Percentiles rank a stretch among this genome's conserved stretches.
Evolutionary conservation across 2,888 invertebrate species (phyloP).

Genomic region (Achlya flavicornis): DNA sequence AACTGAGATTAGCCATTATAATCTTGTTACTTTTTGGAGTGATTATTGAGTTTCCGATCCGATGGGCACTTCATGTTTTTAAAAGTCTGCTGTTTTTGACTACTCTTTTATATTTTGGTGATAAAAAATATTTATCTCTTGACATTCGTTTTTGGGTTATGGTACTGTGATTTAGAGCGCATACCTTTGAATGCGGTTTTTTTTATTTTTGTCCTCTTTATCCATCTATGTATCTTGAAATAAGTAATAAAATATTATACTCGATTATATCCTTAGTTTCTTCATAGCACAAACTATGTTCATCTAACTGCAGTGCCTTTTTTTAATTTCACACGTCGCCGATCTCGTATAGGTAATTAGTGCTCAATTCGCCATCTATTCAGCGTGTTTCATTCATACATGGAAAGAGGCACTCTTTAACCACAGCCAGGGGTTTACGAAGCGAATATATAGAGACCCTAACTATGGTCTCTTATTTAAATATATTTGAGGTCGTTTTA

Average conservation of each 20-base stretch:
- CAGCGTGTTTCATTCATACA: slow-evolving; percentile 57
- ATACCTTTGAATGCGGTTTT: neutral
- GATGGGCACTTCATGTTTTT: slow-evolving; percentile 28
- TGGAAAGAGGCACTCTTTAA: slow-evolving; percentile 59
- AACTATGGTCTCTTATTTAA: neutral
- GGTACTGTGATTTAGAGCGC: too few species aligned
- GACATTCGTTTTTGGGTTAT: too few species aligned
- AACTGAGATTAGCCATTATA: slow-evolving; percentile 67
- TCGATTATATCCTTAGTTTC: slow-evolving; percentile 1
- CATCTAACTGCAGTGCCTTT: slow-evolving; percentile 47
- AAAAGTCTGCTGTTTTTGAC: neutral
- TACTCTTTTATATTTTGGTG: neutral
- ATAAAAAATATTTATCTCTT: neutral
- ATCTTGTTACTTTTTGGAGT: slow-evolving; percentile 53
- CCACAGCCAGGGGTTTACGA: slow-evolving; percentile 22
- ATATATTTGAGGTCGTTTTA: neutral
- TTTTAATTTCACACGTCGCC: slow-evolving; percentile 80
- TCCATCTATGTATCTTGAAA: too few species aligned
- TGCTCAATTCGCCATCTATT: slow-evolving; percentile 77
- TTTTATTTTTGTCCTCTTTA: neutral
- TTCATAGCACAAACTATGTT: slow-evolving; percentile 19
- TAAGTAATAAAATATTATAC: neutral
- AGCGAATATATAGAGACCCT: slow-evolving; percentile 18
- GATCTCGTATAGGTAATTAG: slow-evolving; percentile 79
- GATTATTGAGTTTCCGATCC: slow-evolving; percentile 28